Evolutionary conservation across 1,140 invertebrate genomes (phyloP), one percentile per base, ranked within the genome.

Genomic region (Neelides sp.): DNA sequence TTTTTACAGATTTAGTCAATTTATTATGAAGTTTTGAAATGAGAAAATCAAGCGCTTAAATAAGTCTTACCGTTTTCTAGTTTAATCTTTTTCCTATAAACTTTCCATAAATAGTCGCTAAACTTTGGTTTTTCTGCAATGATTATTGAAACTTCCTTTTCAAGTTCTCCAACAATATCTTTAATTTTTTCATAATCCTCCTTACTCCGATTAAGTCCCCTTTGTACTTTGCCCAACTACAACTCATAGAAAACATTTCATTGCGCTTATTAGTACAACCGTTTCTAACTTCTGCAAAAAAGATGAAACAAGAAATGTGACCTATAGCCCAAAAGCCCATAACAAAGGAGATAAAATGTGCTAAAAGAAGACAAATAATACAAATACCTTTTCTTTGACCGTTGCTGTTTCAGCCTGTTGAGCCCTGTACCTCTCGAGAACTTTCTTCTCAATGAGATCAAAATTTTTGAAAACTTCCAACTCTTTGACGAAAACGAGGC

Each of bases 381-480:
- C 22, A 50, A 10, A 22, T 17, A 54, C 40, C 13, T 40, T 32
- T 22, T 54, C 42, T 36, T 48, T 52, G 1, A 52, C 45, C 12
- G 45, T 32, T n/a, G 15, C 7, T 27, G 35, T 45, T 41, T 56
- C 54, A 24, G 47, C 48, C 23, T 59, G 48, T 41, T 54, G 54
- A 12, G 39, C 48, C 22, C 39, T 15, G 1, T 54, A 36, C 4
- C 51, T 32, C n/a, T 56, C 54, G 13, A 48, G 2, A 40, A 57
- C 37, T 8, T 20, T 32, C 36, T 57, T 54, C 30, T 56, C 58
- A 15, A 40, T 35, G 3, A 45, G 20, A 10, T 60, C 58, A 53
- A 57, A 60, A 10, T 60, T 52, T 30, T 60, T 60, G 0, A 45
- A 51, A 26, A 60, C 57, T 10, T 57, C 49, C 7, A 60, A 40